Evolutionary conservation across 2,888 invertebrate genomes (phyloP).

Genomic region (Byasa hedistus): DNA sequence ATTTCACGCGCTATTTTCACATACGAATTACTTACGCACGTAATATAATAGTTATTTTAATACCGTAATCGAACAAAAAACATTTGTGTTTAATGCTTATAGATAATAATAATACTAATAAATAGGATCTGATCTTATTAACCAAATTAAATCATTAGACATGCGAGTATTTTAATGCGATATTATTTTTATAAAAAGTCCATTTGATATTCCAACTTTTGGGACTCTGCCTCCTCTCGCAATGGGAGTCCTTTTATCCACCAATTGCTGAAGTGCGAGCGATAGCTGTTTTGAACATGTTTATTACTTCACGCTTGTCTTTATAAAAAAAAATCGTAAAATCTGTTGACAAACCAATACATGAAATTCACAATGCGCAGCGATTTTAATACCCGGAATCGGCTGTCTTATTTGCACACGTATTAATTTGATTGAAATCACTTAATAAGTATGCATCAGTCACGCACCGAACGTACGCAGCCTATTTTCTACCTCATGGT

Average conservation of each 20-base stretch:
- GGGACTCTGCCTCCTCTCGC: no score
- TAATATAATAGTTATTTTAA: not conserved
- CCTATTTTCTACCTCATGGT: not conserved
- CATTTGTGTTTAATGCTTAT: not conserved
- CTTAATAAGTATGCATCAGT: not conserved
- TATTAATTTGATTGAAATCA: not conserved
- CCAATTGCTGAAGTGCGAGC: no score
- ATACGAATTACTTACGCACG: slow-evolving; percentile 6
- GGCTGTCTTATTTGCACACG: not conserved
- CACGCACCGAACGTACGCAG: not conserved
- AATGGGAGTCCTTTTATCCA: no score
- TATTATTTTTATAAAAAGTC: no score
- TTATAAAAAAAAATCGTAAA: not conserved
- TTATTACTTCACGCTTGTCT: no score
- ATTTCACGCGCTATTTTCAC: slow-evolving; percentile 2
- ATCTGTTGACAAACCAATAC: no score
- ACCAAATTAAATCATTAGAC: no score
- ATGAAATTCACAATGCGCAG: not conserved
- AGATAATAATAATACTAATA: not conserved
- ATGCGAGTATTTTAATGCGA: no score
- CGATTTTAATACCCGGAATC: not conserved
- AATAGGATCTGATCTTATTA: no score
- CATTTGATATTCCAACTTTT: no score
- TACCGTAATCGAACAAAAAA: not conserved
- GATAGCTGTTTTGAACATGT: no score